Percentiles rank a stretch among this genome's conserved stretches.
Conservation (phyloP, 2,113 vertebrate genomes). For the Podarcis muralis region DNA sequence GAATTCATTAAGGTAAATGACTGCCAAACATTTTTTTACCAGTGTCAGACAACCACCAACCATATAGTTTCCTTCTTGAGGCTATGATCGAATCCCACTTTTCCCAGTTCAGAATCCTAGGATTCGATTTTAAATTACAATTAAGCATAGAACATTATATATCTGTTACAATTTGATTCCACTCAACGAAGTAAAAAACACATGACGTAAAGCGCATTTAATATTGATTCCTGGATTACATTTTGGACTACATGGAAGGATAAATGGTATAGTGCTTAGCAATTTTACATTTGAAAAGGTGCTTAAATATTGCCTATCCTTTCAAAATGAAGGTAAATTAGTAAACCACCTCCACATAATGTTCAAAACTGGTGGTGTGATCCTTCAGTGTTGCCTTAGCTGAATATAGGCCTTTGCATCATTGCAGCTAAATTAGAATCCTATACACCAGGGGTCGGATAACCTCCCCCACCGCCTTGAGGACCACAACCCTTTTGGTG, state of each 20-base stretch:
- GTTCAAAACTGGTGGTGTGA: background rate
- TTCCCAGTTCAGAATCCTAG: background rate
- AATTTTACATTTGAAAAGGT: background rate
- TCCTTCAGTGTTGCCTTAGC: background rate
- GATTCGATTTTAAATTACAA: background rate
- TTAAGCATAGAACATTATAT: background rate
- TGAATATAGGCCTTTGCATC: background rate
- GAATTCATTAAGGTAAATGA: slow-evolving; percentile 78
- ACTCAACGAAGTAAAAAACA: background rate
- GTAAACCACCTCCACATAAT: background rate
- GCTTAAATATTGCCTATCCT: background rate
- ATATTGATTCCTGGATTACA: background rate
- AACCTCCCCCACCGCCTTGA: no score
- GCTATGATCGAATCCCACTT: background rate
- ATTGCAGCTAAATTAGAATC: background rate
- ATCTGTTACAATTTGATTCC: background rate
- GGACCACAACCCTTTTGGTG: no score
- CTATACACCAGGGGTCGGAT: background rate
- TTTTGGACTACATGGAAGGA: background rate
- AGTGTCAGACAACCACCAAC: background rate
- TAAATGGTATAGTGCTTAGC: background rate
- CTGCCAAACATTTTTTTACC: background rate
- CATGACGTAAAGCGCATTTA: background rate
- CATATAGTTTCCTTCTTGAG: background rate
- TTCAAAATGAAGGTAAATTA: background rate